These are phyloP conservation scores for Ischnura elegans DNA, from an alignment of 2,888 invertebrate genomes.

Conservation along the genomic window DNA sequence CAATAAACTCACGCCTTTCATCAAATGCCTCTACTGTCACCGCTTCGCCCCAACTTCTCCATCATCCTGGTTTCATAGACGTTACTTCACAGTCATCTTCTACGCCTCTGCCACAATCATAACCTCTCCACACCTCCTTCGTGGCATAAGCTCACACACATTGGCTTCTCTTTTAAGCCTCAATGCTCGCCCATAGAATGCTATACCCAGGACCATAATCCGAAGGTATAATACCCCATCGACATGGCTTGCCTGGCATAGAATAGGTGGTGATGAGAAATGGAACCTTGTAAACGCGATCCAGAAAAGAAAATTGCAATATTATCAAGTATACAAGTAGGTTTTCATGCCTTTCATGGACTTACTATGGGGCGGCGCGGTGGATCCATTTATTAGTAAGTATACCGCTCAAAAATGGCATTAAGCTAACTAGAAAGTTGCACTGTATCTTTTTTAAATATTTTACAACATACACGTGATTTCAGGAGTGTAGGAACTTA, in stretches of 20 bases:
- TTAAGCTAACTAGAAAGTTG: too few species aligned
- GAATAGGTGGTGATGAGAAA: background rate
- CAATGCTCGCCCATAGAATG: background rate
- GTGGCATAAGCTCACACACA: background rate
- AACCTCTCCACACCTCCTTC: background rate
- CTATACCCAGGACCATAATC: background rate
- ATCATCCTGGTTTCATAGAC: background rate
- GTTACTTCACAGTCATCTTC: background rate
- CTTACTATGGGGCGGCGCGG: background rate
- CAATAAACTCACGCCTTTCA: slow-evolving; percentile 59
- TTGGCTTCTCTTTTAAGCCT: background rate
- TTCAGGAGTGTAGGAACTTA: too few species aligned
- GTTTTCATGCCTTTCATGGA: background rate
- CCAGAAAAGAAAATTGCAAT: background rate
- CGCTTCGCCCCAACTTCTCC: background rate
- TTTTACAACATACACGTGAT: too few species aligned
- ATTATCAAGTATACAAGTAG: background rate
- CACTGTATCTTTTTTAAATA: too few species aligned
- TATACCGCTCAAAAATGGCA: background rate
- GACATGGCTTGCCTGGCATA: background rate
- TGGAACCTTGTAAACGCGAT: background rate
- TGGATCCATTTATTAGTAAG: background rate
- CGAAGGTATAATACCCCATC: background rate
- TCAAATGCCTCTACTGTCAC: slow-evolving; percentile 47
- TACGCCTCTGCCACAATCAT: background rate